Base-by-base conservation (phyloP, 2,888 invertebrate species). In the Iselma pallidipennis region DNA sequence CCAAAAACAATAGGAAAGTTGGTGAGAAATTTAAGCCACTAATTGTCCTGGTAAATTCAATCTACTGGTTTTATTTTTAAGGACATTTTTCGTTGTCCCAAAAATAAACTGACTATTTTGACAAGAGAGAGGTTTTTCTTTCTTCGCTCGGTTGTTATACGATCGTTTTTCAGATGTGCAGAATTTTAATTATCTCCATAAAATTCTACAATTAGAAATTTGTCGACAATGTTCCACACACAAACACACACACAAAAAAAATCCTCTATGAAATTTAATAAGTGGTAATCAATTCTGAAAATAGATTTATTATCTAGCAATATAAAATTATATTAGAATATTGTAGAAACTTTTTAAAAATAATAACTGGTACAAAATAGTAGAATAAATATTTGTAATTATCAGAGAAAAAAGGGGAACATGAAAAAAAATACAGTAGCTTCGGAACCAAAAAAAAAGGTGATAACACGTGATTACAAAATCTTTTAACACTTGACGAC, bases 401-500 rank as follows among this genome's bases (percentile, higher is more conserved):
- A 37, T 37, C 7, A 16, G 7, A 16, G 6, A 16, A 5, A 14
- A 37, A 37, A 37, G 14, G 7, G 16, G 1, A 4, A n/a, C n/a
- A n/a, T n/a, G n/a, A n/a, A n/a, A n/a, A n/a, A n/a, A n/a, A n/a
- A n/a, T n/a, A n/a, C n/a, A n/a, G n/a, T n/a, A n/a, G n/a, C n/a
- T 4, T 29, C 10, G 25, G 60, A 31, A 51, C 55, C 48, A 65
- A 63, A 61, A 67, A 59, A 66, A 68, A 64, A 64, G 53, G 58
- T 66, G 70, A 69, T 69, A 67, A 70, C 65, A 68, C 59, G 61
- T 67, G 69, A 72, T 71, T 70, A 71, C 66, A 61, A 66, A 71
- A 66, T 71, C 72, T 68, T 69, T 74, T 71, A 73, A 67, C 73
- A 66, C 66, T 60, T 57, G 61, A 66, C 70, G 69, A 74, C 72